Evolutionary conservation across 2,888 invertebrate genomes (phyloP).

Genomic region (Octonoba sinensis): DNA sequence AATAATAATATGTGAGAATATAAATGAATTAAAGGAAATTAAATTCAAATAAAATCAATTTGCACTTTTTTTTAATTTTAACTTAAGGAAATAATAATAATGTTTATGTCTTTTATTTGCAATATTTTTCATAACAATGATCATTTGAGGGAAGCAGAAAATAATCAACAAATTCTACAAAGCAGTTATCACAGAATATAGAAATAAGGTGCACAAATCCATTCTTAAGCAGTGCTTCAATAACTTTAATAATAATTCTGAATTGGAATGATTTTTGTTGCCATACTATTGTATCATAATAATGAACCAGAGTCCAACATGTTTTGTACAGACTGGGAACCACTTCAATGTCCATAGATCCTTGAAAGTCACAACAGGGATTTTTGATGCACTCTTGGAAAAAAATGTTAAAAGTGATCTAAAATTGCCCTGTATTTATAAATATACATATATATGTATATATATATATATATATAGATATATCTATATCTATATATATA

Average conservation of each 20-base stretch:
- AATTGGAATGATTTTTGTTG: slow-evolving; percentile 51
- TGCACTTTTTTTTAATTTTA: too few relatives aligned
- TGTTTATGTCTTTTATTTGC: too few relatives aligned
- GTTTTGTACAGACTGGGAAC: slow-evolving; percentile 24
- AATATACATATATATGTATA: slow-evolving; percentile 14
- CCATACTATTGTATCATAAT: slow-evolving; percentile 43
- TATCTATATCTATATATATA: neutral
- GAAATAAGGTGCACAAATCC: slow-evolving; percentile 56
- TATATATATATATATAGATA: slow-evolving; percentile 7
- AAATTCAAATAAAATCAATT: too few relatives aligned
- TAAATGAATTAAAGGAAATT: too few relatives aligned
- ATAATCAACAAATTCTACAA: slow-evolving; percentile 19
- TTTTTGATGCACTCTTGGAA: slow-evolving; percentile 35
- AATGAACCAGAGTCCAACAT: slow-evolving; percentile 41
- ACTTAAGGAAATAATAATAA: too few relatives aligned
- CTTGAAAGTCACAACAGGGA: slow-evolving; percentile 18
- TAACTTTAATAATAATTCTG: slow-evolving; percentile 25
- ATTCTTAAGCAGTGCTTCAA: slow-evolving; percentile 40
- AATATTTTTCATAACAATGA: too few relatives aligned
- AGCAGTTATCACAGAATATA: slow-evolving; percentile 58
- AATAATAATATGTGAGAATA: too few relatives aligned
- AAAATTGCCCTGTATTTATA: slow-evolving; percentile 44
- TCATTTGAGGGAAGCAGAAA: slow-evolving; percentile 3
- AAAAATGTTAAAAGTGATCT: slow-evolving; percentile 43
- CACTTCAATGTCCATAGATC: slow-evolving; percentile 15